These are phyloP conservation scores for Flexamia atlantica DNA, from an alignment of 2,888 invertebrate species.

Conservation along the genomic window DNA sequence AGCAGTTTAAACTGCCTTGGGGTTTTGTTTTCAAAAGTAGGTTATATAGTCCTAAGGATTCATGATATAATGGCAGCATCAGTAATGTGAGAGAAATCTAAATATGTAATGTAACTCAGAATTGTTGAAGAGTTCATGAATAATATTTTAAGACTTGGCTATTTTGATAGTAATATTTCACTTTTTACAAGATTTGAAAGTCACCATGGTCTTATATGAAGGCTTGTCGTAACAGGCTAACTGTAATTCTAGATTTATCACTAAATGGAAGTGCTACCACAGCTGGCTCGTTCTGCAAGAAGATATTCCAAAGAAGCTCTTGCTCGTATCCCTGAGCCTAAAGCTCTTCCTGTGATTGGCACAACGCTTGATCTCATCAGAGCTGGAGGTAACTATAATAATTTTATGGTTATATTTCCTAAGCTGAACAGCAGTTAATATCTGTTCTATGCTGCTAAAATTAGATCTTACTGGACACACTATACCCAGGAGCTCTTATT, in stretches of 20 bases:
- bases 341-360: slow-evolving; percentile 75
- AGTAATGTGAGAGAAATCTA: no score
- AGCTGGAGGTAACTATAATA: slow-evolving; percentile 77
- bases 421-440: no score
- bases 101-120: background rate
- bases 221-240: background rate
- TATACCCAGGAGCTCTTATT: no score
- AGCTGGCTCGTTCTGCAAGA: background rate
- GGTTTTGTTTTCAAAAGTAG: no score
- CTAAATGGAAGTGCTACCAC: background rate
- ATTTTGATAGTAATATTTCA: slow-evolving; percentile 3
- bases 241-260: background rate
- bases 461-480: no score
- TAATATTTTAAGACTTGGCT: background rate
- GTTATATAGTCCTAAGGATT: no score
- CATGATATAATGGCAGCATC: no score
- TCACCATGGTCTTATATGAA: slow-evolving; percentile 9
- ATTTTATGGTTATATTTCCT: no score
- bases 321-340: slow-evolving; percentile 74
- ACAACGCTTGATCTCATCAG: slow-evolving; percentile 74
- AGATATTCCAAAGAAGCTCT: background rate
- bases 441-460: no score
- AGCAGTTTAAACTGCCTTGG: no score
- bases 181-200: background rate
- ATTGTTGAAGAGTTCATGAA: background rate